Evolutionary conservation across 2,113 vertebrate genomes (phyloP), one percentile per base, ranked within the genome.

Genomic region (Xenopus borealis): DNA sequence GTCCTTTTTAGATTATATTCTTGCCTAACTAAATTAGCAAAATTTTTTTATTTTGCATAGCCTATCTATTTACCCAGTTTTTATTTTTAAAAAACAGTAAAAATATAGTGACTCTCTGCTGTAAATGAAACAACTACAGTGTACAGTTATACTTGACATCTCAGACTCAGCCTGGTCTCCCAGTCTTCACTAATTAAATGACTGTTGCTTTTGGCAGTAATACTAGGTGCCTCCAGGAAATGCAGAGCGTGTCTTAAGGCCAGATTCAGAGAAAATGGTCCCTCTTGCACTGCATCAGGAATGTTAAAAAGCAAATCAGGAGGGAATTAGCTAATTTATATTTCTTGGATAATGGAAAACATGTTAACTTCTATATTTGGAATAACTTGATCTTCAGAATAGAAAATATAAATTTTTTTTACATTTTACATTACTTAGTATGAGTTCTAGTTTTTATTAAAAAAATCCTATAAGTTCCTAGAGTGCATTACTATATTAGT

Each of bases 181-280:
- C 46, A 75, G 73, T 47, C 73, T 75, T 45, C 46, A 69, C 73
- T 75, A 75, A 75, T 75, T 75, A 75, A 75, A 69, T 69, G 73
- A 69, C 47, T 75, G 73, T 75, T 75, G 69, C 66, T 75, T 69
- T 75, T 75, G 73, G 73, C 73, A 55, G 19, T 52, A n/a, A 57
- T 63, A 44, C 40, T 69, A 75, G 33, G 33, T 40, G 6, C 33
- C 33, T 40, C 33, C 33, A 40, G 66, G 57, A 75, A 75, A 69
- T n/a, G 30, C 46, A 69, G 61, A 69, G 73, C 58, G 73, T 75
- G 73, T 46, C 58, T 75, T 23, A 27, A 69, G 46, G 66, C 66
- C 9, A 27, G 46, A 75, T 69, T 62, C 58, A 75, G 66, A 75
- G 66, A 68, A 75, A 75, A 75, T 9, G 58, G 46, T 69, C 66